Evolutionary conservation across 1,140 invertebrate species (phyloP), one percentile per base, ranked within the genome.

Genomic region (Calliopsis andreniformis): DNA sequence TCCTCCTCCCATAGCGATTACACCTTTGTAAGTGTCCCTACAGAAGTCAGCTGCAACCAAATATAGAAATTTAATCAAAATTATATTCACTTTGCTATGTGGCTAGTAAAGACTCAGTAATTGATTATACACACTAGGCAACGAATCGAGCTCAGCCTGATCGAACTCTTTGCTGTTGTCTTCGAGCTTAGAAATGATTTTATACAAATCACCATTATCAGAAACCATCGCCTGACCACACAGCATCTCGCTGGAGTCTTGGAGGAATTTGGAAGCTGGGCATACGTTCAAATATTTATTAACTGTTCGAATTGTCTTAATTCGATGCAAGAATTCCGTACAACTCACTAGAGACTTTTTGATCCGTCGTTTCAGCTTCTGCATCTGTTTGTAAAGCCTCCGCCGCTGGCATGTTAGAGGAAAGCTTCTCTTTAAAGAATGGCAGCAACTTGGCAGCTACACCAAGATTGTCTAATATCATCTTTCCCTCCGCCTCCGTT

Each of bases 211-310:
- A n/a, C 91, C 91, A 4, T 89, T 79, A 23, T 89, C 85, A 0
- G 89, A 78, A 1, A 90, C 87, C 79, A 95, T 91, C 2, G 93
- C 90, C 82, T 93, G 93, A 0, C 94, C 94, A 71, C 95, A 95
- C 16, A 95, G 71, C 87, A 95, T 88, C 51, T 92, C 90, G 23
- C 94, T 94, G 2, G 93, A 90, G 39, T 93, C 93, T 0, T 92
- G 79, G 42, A 94, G 77, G 80, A 94, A 93, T 69, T 87, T 59
- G 20, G 84, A 69, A n/a, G 66, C 88, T 89, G 14, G 0, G 72
- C 76, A 55, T 18, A 23, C 18, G 5, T 53, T 62, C 45, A 43
- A 68, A 53, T 35, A 30, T 56, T 28, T 72, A 58, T 64, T 28
- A 8, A 47, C 47, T 35, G 3, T 39, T 20, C 10, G 39, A 62